phyloP scores from a whole-genome alignment of 2,797 vertebrate genomes.

The Acipenser ruthenus region DNA sequence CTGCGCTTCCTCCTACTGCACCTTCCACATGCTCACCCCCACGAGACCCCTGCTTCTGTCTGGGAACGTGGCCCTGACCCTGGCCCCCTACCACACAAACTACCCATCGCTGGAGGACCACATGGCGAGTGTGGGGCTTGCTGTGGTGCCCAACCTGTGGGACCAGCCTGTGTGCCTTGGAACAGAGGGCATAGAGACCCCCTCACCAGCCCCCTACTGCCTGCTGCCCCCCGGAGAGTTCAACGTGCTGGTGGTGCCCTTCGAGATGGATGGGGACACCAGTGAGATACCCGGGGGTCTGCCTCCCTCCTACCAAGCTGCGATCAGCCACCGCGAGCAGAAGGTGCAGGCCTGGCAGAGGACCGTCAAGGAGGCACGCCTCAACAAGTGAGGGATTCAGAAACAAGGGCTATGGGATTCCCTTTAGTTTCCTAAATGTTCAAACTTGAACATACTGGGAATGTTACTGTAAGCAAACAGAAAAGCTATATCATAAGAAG shows the following conservation, averaged over 20 bases:
- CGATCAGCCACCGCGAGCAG: constrained; percentile 61
- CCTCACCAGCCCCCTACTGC: constrained; percentile 44
- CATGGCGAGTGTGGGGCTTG: constrained; percentile 86
- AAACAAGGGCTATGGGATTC: no score
- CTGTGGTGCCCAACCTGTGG: constrained; percentile 87
- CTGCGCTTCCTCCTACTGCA: constrained; percentile 65
- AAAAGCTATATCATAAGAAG: no score
- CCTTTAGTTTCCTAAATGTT: no score
- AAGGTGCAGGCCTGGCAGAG: constrained; percentile 81
- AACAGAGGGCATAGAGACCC: constrained; percentile 47
- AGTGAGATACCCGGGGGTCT: constrained; percentile 83
- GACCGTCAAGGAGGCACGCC: constrained; percentile 71
- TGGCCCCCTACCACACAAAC: constrained; percentile 87
- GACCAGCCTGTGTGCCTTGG: constrained; percentile 75
- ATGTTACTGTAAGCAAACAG: no score
- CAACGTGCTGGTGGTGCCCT: constrained; percentile 76
- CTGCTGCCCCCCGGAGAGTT: constrained; percentile 74
- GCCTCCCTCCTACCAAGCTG: constrained; percentile 67
- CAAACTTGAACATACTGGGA: no score
- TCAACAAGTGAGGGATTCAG: constrained; percentile 73
- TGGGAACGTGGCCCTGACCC: constrained; percentile 71
- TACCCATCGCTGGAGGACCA: constrained; percentile 93
- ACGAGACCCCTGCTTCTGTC: constrained; percentile 79
- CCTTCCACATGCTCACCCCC: constrained; percentile 72
- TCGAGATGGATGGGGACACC: constrained; percentile 90